Evolutionary conservation across 2,113 vertebrate genomes (phyloP).

Genomic region (Megaceryle maxima): DNA sequence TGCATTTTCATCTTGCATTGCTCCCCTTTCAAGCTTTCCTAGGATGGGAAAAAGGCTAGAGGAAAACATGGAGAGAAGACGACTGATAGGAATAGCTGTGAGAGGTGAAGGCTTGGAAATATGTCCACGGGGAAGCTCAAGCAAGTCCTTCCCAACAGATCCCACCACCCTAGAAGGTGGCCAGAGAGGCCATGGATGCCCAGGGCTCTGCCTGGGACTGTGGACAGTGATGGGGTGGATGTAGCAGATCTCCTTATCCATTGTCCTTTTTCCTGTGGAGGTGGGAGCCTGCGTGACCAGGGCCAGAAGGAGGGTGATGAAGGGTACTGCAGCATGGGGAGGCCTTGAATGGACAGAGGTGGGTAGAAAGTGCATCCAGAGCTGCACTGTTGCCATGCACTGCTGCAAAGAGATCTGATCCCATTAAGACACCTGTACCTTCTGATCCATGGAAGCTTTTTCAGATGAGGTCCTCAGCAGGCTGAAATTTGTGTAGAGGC

Average conservation of each 20-base stretch:
- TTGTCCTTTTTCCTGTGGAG: background rate
- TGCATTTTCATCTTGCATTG: background rate
- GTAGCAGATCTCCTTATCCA: background rate
- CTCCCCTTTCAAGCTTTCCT: background rate
- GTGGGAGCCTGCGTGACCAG: background rate
- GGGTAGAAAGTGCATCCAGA: background rate
- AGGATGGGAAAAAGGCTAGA: background rate
- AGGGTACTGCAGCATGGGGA: background rate
- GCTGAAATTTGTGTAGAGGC: background rate
- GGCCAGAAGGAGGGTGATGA: background rate
- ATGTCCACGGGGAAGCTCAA: background rate
- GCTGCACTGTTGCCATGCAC: background rate
- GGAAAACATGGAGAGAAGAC: background rate
- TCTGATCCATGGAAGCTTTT: background rate
- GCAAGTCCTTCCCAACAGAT: background rate
- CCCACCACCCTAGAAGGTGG: background rate
- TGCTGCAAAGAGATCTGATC: background rate
- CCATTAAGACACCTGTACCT: background rate
- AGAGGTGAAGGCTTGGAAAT: background rate
- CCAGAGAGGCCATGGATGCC: background rate
- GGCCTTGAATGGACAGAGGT: background rate
- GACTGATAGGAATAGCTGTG: background rate
- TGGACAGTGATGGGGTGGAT: fast-evolving
- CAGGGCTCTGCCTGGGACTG: background rate
- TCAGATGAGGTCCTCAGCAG: background rate